These are phyloP conservation scores for Pungitius pungitius DNA, from an alignment of 2,113 vertebrate species.

Conservation along the genomic window DNA sequence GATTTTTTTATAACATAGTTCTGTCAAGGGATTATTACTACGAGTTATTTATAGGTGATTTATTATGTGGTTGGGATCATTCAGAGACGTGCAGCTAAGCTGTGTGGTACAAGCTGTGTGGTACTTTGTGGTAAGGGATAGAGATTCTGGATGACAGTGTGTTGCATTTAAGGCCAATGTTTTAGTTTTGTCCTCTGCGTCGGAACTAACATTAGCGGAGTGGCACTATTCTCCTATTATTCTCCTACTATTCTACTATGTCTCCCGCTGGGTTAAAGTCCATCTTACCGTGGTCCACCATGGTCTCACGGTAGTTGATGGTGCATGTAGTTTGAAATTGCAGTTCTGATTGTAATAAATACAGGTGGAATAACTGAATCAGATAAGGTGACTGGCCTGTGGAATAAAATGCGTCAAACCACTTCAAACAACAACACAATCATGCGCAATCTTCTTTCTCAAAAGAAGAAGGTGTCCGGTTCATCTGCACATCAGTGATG, in stretches of 20 bases:
- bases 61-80: neutral
- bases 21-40: neutral
- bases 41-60: neutral
- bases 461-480: neutral
- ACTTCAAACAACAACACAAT: neutral
- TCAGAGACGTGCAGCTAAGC: no score
- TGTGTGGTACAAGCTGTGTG: neutral
- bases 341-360: neutral
- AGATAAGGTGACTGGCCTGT: neutral
- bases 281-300: no score
- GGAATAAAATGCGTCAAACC: neutral
- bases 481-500: slow-evolving; percentile 12
- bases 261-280: neutral
- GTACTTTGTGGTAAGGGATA: neutral
- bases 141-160: neutral
- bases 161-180: neutral
- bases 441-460: neutral
- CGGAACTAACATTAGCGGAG: neutral
- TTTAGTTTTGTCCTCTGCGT: neutral
- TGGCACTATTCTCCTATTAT: no score
- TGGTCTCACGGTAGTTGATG: neutral
- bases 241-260: no score
- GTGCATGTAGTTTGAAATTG: neutral
- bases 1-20: neutral
- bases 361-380: neutral